Base-by-base conservation (phyloP, 2,888 invertebrate species). In the Eupithecia tripunctaria region DNA sequence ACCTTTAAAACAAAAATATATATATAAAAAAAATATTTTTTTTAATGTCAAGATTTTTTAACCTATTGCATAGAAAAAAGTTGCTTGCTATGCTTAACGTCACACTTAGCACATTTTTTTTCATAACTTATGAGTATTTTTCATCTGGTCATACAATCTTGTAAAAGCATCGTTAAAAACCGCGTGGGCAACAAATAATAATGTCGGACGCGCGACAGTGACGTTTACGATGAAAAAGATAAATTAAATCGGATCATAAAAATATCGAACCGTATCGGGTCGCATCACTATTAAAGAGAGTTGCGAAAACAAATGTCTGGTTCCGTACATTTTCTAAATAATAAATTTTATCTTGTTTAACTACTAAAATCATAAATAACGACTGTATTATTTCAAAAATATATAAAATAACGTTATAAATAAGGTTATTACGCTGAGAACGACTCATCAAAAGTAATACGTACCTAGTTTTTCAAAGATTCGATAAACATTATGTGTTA, bases 221-320 rank as follows among this genome's bases (percentile, higher is more conserved):
- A 94, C 93, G 80, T 94, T 94, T 94, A 94, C 89, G 93, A 91
- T 81, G 85, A 86, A 85, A 86, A 86, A 87, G 76, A 94, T 94
- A 93, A 93, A 93, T 94, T 92, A 92, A 91, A 89, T 82, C 82
- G 84, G 88, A 88, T 86, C 89, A 86, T 94, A 93, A 94, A 93
- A 90, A 82, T 85, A 89, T 89, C 87, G 92, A 79, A 85, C 85
- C 85, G 87, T 87, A 90, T 90, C 89, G 89, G 85, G 91, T 87
- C 90, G 81, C 90, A 85, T 91, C 89, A 89, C 90, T 91, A 91
- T 71, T 60, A 38, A 29, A 64, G 43, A 41, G 47, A 75, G 67
- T 67, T 36, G 32, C n/a, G 36, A 15, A 29, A 15, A 36, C 3
- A 29, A 4, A 21, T 38, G 0, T 25, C 12, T 2, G 79, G 80